Evolutionary conservation across 2,888 invertebrate species (phyloP).

Genomic region (Stratiomys singularior): DNA sequence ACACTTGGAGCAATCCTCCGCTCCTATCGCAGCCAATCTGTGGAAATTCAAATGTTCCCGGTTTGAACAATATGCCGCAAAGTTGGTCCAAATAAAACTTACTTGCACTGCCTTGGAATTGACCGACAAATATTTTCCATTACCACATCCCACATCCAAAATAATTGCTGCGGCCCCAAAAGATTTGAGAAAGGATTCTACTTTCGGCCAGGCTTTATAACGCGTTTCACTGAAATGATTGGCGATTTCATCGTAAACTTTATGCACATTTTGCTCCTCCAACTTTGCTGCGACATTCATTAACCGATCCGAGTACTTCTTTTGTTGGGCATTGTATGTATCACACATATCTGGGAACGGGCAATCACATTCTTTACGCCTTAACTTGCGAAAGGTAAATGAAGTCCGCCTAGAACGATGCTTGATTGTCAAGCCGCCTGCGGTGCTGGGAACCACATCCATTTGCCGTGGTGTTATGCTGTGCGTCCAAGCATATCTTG

Average conservation of each 20-base stretch:
- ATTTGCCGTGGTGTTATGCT: conserved; percentile 86
- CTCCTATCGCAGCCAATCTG: conserved; percentile 87
- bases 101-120: conserved; percentile 73
- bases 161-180: conserved; percentile 77
- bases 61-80: not conserved
- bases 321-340: conserved; percentile 61
- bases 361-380: conserved; percentile 71
- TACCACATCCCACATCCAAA: conserved; percentile 96
- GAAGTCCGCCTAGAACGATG: conserved; percentile 76
- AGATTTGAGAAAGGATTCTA: conserved; percentile 78
- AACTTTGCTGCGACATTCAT: conserved; percentile 69
- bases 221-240: conserved; percentile 94
- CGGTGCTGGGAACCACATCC: conserved; percentile 73
- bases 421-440: conserved; percentile 68
- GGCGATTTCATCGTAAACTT: conserved; percentile 94
- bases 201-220: conserved; percentile 94
- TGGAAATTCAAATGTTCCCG: not conserved
- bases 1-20: conserved; percentile 74
- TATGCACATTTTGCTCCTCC: conserved; percentile 82
- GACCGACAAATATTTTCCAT: conserved; percentile 91
- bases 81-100: conserved; percentile 51
- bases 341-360: conserved; percentile 76
- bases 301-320: conserved; percentile 50
- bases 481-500: conserved; percentile 86
- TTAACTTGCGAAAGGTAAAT: conserved; percentile 80